Evolutionary conservation across 2,797 vertebrate genomes (phyloP).

Genomic region (Chelon auratus): DNA sequence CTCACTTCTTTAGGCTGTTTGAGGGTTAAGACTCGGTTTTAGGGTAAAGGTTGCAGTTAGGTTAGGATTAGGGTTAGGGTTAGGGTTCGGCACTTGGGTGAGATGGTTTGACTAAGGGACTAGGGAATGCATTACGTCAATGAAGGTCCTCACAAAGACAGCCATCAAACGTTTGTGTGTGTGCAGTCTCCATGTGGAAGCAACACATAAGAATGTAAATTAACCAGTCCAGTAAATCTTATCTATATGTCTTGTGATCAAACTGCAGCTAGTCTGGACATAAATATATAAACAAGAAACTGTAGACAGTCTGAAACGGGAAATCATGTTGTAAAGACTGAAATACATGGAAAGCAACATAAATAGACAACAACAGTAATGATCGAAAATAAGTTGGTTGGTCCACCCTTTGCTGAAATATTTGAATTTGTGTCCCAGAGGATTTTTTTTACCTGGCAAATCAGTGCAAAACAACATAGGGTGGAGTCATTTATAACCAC

Average conservation of each 20-base stretch:
- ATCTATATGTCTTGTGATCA: background rate
- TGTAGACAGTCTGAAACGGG: background rate
- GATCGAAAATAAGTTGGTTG: background rate
- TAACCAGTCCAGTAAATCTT: background rate
- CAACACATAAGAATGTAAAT: background rate
- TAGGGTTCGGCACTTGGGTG: too few species aligned
- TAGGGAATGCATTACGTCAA: too few species aligned
- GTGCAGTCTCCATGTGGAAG: background rate
- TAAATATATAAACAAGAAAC: background rate
- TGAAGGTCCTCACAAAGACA: too few species aligned
- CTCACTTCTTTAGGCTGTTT: too few species aligned
- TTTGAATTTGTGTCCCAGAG: background rate
- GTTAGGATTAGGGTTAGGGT: too few species aligned
- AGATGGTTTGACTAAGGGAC: too few species aligned
- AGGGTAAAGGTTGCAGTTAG: too few species aligned
- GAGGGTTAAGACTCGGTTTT: too few species aligned
- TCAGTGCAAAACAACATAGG: background rate
- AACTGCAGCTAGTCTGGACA: background rate
- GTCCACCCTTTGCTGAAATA: too few species aligned
- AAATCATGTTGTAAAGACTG: background rate
- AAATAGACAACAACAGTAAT: background rate
- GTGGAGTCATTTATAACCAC: background rate
- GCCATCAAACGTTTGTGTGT: too few species aligned
- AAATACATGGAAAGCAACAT: constrained; percentile 10
- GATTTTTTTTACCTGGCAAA: too few species aligned